Base-by-base conservation (phyloP, 2,888 invertebrate genomes). In the Ecliptopera silaceata region DNA sequence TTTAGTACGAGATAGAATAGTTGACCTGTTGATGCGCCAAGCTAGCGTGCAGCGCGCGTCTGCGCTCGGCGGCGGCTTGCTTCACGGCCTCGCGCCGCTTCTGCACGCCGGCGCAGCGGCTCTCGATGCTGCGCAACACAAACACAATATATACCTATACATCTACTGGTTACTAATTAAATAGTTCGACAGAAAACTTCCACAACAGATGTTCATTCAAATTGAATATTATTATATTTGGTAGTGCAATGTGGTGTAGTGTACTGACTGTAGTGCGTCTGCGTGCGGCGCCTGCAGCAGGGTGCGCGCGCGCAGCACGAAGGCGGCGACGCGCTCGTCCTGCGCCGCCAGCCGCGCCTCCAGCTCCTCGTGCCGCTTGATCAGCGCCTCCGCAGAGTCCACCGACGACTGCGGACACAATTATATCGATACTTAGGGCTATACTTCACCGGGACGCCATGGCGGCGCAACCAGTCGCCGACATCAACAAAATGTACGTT, bases 361-460 rank as follows among this genome's bases (percentile, higher is more conserved):
- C 82, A 99, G 95, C 84, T 98, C 98, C 75, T 97, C 95, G 82
- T 99, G 99, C 17, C 97, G 94, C 84, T 98, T 98, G 51, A 98
- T 88, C 58, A 98, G 92, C 0, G 97, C 97, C 78, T 98, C 97
- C 3, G 98, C 98, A 71, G 97, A 97, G 83, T 98, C 97, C 57
- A 97, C 91, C 0, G 97, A 97, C 59, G 95, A 95, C 96, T 96
- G 83, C 0, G 18, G 32, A 49, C 8, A 17, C 15, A 1, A 38
- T 36, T 36, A 55, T n/a, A n/a, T n/a, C n/a, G n/a, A n/a, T n/a
- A n/a, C n/a, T n/a, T n/a, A n/a, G n/a, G n/a, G n/a, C n/a, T n/a
- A n/a, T n/a, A n/a, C n/a, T n/a, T n/a, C n/a, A n/a, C n/a, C n/a
- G n/a, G n/a, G n/a, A n/a, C n/a, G n/a, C n/a, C n/a, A n/a, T n/a